Evolutionary conservation across 2,888 invertebrate species (phyloP), one percentile per base, ranked within the genome.

Genomic region (Drosophila eohydei): DNA sequence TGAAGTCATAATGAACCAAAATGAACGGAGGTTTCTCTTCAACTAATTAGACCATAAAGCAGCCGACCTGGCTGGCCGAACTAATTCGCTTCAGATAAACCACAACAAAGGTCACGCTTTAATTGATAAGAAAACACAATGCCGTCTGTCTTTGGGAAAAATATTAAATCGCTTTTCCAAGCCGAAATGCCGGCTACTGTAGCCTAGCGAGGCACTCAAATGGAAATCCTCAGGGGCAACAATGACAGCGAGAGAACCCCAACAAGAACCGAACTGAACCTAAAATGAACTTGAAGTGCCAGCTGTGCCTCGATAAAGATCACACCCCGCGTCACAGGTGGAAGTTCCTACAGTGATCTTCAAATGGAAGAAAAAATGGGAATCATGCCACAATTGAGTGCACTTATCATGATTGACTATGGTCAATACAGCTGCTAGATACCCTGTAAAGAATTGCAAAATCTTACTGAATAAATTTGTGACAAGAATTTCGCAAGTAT

Each of bases 21-120:
- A 54, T 62, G 57, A 57, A 38, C 46, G 16, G 50, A 43, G 88
- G 80, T 83, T 83, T 88, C 83, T 78, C 83, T 75, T 83, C 81
- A 71, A 80, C 86, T 86, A 89, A 86, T 86, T 89, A 89, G 89
- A 86, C 88, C 88, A 89, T 89, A 89, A 89, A 86, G 80, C 70
- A 69, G 59, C 74, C 73, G 74, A 69, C 64, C 64, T 71, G 70
- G 65, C 64, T 80, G 76, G 81, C 75, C 80, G 80, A 84, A 83
- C 86, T 85, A 85, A 83, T 87, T 87, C 79, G 70, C 77, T 67
- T 70, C 66, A 77, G 83, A 84, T 84, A 89, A 89, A 84, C 89
- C 86, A 86, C 86, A 86, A 86, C 82, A 86, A 86, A 86, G 86
- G 89, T 86, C 89, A 86, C 86, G 89, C 86, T 86, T 86, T 86